Base-by-base conservation (phyloP, 2,113 vertebrate species). In the Phalacrocorax brasilianus region DNA sequence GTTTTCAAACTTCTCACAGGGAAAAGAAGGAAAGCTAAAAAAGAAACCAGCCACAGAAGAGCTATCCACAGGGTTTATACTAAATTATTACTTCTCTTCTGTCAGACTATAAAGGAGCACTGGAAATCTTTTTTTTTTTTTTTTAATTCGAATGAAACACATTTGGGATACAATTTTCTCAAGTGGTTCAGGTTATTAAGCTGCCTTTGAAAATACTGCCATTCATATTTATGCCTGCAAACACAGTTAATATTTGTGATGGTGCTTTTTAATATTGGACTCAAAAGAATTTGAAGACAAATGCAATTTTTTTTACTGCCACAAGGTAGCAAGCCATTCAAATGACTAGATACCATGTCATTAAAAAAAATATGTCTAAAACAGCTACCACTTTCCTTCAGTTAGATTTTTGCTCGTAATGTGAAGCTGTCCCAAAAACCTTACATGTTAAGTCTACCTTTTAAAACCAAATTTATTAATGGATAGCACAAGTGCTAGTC, bases 181-280 rank as follows among this genome's bases (percentile, higher is more conserved):
- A 22, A 93, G 71, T 42, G 38, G 78, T 85, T 91, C 47, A 72
- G 66, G 82, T 85, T 94, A 93, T 95, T 96, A 90, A 90, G 26
- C 28, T 75, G 78, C 47, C 82, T 92, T 92, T 88, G 38, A 96
- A 95, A 95, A 90, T 15, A 62, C 33, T 63, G 61, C 9, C 70
- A 50, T 85, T 93, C 65, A 72, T 85, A 92, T 55, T 85, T 55
- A 78, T 82, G 85, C 61, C 82, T 72, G 52, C 32, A 90, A 94
- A 91, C 65, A 89, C 23, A 18, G 30, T 84, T 95, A 77, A 77
- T 81, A 91, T 71, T 88, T 93, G 70, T 71, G 42, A 61, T 38
- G 19, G 52, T 8, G 6, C 50, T 90, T 85, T 92, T 68, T 72
- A 96, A 90, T 68, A 85, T 14, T 47, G 83, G 78, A 93, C 71